These are phyloP conservation scores for Aphelenchoides fujianensis DNA, from an alignment of 1,140 invertebrate genomes.

Conservation along the genomic window DNA sequence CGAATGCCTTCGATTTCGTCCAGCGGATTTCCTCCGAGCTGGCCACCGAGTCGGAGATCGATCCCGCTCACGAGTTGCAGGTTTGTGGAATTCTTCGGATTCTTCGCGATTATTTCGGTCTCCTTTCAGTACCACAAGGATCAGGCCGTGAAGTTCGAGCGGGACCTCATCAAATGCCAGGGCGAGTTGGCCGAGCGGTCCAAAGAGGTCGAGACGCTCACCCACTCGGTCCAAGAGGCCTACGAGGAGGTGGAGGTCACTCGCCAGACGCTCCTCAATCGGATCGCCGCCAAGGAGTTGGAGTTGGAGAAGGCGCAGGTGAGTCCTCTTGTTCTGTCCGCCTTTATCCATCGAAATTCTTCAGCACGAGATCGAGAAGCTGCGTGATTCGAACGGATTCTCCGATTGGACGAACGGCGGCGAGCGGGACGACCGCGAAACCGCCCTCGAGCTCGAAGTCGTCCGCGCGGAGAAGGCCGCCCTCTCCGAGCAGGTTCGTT, in stretches of 20 bases:
- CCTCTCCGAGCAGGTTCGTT: constrained; percentile 7
- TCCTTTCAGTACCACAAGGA: constrained; percentile 17
- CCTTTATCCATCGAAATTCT: constrained; percentile 2
- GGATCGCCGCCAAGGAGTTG: constrained; percentile 17
- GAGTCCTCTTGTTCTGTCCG: neutral
- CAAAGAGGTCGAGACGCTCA: constrained; percentile 12
- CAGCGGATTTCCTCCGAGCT: constrained; percentile 14
- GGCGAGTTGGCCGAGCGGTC: neutral
- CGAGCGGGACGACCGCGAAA: neutral
- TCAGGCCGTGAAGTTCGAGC: constrained; percentile 1
- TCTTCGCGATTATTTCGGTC: neutral
- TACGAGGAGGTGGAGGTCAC: constrained; percentile 17
- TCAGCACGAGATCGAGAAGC: constrained; percentile 13
- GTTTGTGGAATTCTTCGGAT: neutral
- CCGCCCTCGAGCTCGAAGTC: constrained; percentile 4
- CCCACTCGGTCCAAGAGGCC: constrained; percentile 5
- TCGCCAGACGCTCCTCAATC: constrained; percentile 8
- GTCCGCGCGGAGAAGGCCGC: constrained; percentile 13
- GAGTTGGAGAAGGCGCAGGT: constrained; percentile 21
- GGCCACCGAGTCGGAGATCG: constrained; percentile 7
- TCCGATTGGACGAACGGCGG: neutral
- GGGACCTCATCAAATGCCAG: constrained; percentile 10
- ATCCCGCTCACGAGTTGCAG: constrained; percentile 9
- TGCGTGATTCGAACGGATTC: constrained; percentile 4
- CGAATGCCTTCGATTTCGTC: constrained; percentile 19